Evolutionary conservation across 1,140 invertebrate genomes (phyloP).

Genomic region (Lutraria rhynchaena): DNA sequence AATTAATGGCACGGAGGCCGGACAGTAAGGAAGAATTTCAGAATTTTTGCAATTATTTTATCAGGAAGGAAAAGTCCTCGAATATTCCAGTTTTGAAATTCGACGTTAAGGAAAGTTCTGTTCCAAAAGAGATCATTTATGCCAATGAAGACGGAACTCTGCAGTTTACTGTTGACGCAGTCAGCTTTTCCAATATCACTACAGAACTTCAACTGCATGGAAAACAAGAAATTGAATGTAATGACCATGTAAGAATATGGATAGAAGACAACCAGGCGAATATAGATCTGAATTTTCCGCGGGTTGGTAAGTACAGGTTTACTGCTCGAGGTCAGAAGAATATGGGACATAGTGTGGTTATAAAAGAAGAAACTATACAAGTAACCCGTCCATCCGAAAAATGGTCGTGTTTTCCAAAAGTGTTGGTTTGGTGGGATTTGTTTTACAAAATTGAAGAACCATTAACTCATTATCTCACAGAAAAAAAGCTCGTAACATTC

Average conservation of each 20-base stretch:
- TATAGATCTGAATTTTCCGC: constrained; percentile 44
- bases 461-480: constrained; percentile 16
- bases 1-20: constrained; percentile 3
- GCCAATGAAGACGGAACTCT: constrained; percentile 23
- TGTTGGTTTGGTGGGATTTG: background rate
- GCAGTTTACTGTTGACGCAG: constrained; percentile 4
- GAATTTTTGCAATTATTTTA: constrained; percentile 46
- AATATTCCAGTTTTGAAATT: constrained; percentile 19
- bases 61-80: constrained; percentile 34
- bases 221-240: constrained; percentile 22
- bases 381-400: constrained; percentile 22
- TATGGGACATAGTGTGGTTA: background rate
- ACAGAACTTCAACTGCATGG: constrained; percentile 23
- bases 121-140: background rate
- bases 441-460: constrained; percentile 13
- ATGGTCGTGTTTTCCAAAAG: constrained; percentile 49
- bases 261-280: background rate
- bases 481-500: constrained; percentile 43
- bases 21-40: background rate
- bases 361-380: constrained; percentile 29
- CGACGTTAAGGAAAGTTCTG: background rate
- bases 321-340: background rate
- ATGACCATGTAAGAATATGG: constrained; percentile 26
- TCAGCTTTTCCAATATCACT: background rate
- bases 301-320: constrained; percentile 29